Percentiles rank a stretch among this genome's conserved stretches.
Conservation (phyloP, 2,113 vertebrate species). For the Pteropus alecto region DNA sequence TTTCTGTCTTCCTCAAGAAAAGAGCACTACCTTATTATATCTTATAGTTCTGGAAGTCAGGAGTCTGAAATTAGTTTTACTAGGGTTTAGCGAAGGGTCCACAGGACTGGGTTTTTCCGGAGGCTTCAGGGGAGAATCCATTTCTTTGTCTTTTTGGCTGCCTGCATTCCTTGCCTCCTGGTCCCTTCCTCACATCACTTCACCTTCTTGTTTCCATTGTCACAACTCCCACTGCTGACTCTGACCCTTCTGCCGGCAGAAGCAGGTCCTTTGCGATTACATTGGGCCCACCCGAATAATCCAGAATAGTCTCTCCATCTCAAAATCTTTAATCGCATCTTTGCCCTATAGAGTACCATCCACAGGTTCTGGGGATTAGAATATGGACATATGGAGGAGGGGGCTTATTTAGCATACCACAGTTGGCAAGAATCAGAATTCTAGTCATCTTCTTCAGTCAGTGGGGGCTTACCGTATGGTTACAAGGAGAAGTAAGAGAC, state of each 20-base stretch:
- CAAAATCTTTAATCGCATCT: not conserved
- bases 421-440: not conserved
- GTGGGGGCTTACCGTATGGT: not conserved
- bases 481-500: not conserved
- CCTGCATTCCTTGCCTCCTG: not conserved
- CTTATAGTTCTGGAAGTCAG: not conserved
- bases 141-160: not conserved
- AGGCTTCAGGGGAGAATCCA: not conserved
- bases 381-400: not conserved
- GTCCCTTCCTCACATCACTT: not conserved
- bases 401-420: not conserved
- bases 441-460: not conserved
- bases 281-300: not conserved
- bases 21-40: not conserved
- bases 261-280: not conserved
- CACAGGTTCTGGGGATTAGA: not conserved
- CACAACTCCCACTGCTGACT: not conserved
- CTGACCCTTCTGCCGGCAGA: not conserved
- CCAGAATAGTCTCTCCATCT: not conserved
- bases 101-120: not conserved
- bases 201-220: not conserved
- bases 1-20: not conserved
- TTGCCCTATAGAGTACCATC: not conserved
- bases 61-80: not conserved
- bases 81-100: not conserved